Percentiles rank a stretch among this genome's conserved stretches.
Evolutionary conservation across 2,888 invertebrate genomes (phyloP).

Genomic region (Drosophila antonietae): DNA sequence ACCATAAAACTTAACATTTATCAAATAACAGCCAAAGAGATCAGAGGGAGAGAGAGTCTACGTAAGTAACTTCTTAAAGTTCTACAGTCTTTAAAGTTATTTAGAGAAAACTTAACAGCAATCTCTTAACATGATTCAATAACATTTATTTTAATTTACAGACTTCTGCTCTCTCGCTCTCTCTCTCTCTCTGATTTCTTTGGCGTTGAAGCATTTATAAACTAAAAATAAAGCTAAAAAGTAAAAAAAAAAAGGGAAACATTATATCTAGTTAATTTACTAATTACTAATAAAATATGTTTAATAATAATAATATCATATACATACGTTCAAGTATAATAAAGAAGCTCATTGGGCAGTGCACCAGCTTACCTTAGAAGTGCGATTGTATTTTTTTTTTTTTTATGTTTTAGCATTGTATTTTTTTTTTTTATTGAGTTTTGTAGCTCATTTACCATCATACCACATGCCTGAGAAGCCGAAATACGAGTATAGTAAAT

Average conservation of each 20-base stretch:
- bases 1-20: conserved; percentile 15
- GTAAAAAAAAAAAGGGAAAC: background rate
- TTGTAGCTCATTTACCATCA: conserved; percentile 68
- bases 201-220: conserved; percentile 3
- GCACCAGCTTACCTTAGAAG: conserved; percentile 76
- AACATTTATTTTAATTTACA: background rate
- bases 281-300: conserved; percentile 21
- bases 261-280: conserved; percentile 37
- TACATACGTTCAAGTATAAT: conserved; percentile 45
- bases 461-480: conserved; percentile 77
- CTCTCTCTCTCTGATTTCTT: conserved; percentile 23
- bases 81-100: too few species aligned
- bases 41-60: conserved; percentile 18
- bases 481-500: conserved; percentile 59
- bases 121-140: background rate
- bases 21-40: conserved; percentile 21
- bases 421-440: conserved; percentile 32
- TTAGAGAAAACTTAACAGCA: too few species aligned
- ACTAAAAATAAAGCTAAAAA: conserved; percentile 32
- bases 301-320: conserved; percentile 28
- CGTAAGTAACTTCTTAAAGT: background rate
- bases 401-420: conserved; percentile 46
- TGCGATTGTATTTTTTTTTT: conserved; percentile 53
- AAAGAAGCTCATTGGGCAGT: conserved; percentile 65
- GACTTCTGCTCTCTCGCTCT: background rate